A percentile compares a stretch with the other conserved stretches of the same genome.
phyloP scores from a whole-genome alignment of 2,797 vertebrate genomes.

The Gallinago nigripennis region DNA sequence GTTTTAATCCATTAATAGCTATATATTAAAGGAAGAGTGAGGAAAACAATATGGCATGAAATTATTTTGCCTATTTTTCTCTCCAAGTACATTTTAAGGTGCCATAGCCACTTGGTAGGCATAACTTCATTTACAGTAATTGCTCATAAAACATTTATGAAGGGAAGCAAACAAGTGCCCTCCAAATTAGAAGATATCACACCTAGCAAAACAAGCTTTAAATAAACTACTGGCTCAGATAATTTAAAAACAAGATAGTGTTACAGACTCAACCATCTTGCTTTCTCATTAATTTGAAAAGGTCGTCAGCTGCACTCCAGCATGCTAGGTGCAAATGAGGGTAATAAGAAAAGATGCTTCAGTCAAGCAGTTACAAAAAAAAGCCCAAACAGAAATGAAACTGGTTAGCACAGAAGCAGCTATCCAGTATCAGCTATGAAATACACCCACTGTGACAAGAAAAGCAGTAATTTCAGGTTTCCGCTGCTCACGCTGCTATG shows the following conservation, averaged over 20 bases:
- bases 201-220: not conserved
- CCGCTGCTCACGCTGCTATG: not conserved
- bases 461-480: not conserved
- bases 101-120: not conserved
- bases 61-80: not conserved
- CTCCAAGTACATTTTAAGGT: not conserved
- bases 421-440: not conserved
- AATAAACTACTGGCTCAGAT: not conserved
- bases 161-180: not conserved
- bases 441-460: not conserved
- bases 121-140: not conserved
- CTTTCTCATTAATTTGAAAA: not conserved
- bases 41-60: not conserved
- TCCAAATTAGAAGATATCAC: not conserved
- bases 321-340: not conserved
- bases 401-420: not conserved
- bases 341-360: not conserved
- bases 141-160: not conserved
- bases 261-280: not conserved
- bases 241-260: not conserved
- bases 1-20: not conserved
- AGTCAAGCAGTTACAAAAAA: not conserved
- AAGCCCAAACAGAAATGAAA: rapidly evolving
- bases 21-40: not conserved
- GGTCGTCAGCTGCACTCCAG: not conserved